phyloP scores from a whole-genome alignment of 2,888 invertebrate species.

The Pristionchus japonicus region DNA sequence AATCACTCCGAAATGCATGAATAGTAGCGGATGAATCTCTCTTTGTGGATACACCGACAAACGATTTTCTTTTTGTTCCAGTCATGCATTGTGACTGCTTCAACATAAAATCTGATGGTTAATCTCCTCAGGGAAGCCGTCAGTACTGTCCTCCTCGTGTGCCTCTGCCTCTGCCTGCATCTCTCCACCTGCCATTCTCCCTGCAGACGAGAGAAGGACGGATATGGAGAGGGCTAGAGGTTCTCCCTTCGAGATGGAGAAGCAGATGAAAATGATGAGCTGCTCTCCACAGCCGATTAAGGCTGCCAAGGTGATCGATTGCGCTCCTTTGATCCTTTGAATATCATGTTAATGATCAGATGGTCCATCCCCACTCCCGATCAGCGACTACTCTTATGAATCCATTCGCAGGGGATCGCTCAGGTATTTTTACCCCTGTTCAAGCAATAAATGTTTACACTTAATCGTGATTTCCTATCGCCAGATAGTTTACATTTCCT shows the following conservation, averaged over 20 bases:
- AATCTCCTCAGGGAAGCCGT: conserved; percentile 33
- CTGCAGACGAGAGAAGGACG: neutral
- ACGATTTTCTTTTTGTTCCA: neutral
- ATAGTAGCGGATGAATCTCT: neutral
- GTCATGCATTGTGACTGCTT: neutral
- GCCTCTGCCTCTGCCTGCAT: conserved; percentile 37
- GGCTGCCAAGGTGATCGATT: neutral
- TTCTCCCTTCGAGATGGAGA: conserved; percentile 32
- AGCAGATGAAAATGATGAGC: neutral
- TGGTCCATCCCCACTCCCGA: conserved; percentile 29
- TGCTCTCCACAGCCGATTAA: conserved; percentile 13
- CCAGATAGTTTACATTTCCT: neutral
- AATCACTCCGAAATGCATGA: conserved; percentile 3
- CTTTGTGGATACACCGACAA: neutral
- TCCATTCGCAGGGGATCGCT: neutral
- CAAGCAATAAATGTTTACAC: neutral
- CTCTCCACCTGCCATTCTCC: neutral
- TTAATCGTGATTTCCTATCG: neutral
- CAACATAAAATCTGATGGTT: neutral
- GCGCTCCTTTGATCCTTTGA: neutral
- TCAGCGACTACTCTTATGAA: conserved; percentile 1
- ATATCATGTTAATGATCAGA: neutral
- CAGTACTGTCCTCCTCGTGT: conserved; percentile 31
- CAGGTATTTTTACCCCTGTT: neutral
- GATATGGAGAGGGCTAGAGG: neutral